phyloP scores from a whole-genome alignment of 2,797 vertebrate species.

The Pangasius macronema region DNA sequence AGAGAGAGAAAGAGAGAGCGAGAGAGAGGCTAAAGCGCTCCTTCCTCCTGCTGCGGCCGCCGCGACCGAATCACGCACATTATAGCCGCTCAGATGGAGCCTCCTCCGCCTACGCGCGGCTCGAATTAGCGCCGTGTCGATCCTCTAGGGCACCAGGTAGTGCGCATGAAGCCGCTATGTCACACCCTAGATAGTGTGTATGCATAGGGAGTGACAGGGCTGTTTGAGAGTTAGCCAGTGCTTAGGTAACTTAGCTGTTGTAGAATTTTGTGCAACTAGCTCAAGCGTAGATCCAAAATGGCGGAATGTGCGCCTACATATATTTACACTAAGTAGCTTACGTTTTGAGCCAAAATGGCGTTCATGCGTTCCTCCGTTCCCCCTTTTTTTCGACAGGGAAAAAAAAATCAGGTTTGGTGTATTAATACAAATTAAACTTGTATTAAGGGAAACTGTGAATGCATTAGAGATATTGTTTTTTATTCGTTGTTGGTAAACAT shows the following conservation, averaged over 20 bases:
- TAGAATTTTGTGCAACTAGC: slow-evolving; percentile 53
- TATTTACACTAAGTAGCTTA: not conserved
- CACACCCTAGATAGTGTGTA: not conserved
- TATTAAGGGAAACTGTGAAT: not conserved
- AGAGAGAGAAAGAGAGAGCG: slow-evolving; percentile 26
- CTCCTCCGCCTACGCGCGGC: slow-evolving; percentile 65
- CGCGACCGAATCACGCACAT: slow-evolving; percentile 78
- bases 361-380: not conserved
- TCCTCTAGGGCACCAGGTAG: not conserved
- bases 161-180: not conserved
- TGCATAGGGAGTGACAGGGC: not conserved
- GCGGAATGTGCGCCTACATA: not conserved
- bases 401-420: not conserved
- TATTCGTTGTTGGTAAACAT: not conserved
- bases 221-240: slow-evolving; percentile 35
- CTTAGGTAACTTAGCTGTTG: not conserved
- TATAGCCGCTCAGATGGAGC: slow-evolving; percentile 61
- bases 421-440: not conserved
- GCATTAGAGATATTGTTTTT: not conserved
- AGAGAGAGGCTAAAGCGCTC: slow-evolving; percentile 64
- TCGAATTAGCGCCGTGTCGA: not conserved
- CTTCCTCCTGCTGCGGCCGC: slow-evolving; percentile 82
- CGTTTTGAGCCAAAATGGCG: slow-evolving; percentile 69
- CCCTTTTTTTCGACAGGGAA: slow-evolving; percentile 12
- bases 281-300: slow-evolving; percentile 55